phyloP scores from a whole-genome alignment of 2,797 vertebrate species.

The Pangasius macronema region DNA sequence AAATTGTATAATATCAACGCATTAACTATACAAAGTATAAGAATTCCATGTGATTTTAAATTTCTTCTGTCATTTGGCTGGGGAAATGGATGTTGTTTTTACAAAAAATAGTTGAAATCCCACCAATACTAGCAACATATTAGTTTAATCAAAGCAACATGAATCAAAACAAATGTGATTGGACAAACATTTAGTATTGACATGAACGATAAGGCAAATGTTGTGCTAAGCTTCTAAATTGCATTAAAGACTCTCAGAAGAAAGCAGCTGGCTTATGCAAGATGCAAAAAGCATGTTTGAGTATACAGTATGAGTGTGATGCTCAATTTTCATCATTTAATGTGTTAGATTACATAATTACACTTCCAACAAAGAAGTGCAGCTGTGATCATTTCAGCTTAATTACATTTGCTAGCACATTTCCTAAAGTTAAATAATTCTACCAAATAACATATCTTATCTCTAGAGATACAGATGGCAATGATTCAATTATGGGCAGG shows the following conservation, averaged over 20 bases:
- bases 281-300: constrained; percentile 65
- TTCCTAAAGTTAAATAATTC: constrained; percentile 76
- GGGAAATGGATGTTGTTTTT: neutral
- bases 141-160: neutral
- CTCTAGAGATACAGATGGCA: constrained; percentile 73
- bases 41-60: neutral
- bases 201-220: neutral
- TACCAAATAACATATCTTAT: constrained; percentile 70
- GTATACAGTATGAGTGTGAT: constrained; percentile 61
- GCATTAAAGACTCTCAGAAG: constrained; percentile 29
- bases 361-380: constrained; percentile 72
- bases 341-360: constrained; percentile 80
- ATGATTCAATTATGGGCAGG: constrained; percentile 72
- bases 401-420: constrained; percentile 78
- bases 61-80: neutral
- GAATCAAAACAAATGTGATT: neutral
- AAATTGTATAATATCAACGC: neutral
- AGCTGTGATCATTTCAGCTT: constrained; percentile 78
- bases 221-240: neutral
- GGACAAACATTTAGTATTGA: constrained; percentile 21
- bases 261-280: constrained; percentile 44
- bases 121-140: neutral
- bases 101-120: neutral
- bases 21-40: neutral
- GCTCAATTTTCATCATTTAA: constrained; percentile 77